Conservation (phyloP, 2,797 vertebrate genomes). For the Falco naumanni region DNA sequence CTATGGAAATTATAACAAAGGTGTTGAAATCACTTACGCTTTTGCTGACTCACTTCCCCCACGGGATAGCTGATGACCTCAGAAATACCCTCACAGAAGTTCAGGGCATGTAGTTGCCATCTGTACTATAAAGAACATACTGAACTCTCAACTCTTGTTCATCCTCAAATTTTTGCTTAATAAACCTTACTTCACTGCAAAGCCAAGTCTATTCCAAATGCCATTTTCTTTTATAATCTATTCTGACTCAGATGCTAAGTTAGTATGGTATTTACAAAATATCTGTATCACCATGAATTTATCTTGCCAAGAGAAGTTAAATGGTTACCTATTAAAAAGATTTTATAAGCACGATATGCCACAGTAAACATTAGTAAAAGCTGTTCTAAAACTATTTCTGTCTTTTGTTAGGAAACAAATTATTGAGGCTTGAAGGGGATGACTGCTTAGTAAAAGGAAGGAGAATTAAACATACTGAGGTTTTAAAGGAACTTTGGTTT, state of each 20-base stretch:
- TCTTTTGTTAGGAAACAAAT: slow-evolving; percentile 46
- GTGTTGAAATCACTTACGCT: slow-evolving; percentile 47
- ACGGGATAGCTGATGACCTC: slow-evolving; percentile 13
- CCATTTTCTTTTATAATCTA: slow-evolving; percentile 17
- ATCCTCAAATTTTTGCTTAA: neutral
- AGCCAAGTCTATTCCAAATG: neutral
- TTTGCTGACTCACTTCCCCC: slow-evolving; percentile 58
- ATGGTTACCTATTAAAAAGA: slow-evolving; percentile 73
- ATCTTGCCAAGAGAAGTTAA: slow-evolving; percentile 68
- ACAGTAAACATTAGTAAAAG: slow-evolving; percentile 52
- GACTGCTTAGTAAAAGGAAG: slow-evolving; percentile 26
- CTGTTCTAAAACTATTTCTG: slow-evolving; percentile 34
- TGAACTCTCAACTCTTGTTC: slow-evolving; percentile 8
- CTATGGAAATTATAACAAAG: slow-evolving; percentile 45
- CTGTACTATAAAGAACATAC: neutral
- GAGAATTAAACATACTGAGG: neutral
- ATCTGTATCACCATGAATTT: slow-evolving; percentile 21
- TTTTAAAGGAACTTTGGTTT: slow-evolving; percentile 57
- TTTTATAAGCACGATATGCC: slow-evolving; percentile 64
- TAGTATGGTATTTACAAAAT: slow-evolving; percentile 70
- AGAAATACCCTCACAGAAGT: neutral
- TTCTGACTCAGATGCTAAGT: slow-evolving; percentile 16
- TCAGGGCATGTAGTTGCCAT: slow-evolving; percentile 29
- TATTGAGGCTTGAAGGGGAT: slow-evolving; percentile 57
- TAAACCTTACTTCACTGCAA: neutral